Evolutionary conservation across 2,888 invertebrate species (phyloP).

Genomic region (Xanthia icteritia): DNA sequence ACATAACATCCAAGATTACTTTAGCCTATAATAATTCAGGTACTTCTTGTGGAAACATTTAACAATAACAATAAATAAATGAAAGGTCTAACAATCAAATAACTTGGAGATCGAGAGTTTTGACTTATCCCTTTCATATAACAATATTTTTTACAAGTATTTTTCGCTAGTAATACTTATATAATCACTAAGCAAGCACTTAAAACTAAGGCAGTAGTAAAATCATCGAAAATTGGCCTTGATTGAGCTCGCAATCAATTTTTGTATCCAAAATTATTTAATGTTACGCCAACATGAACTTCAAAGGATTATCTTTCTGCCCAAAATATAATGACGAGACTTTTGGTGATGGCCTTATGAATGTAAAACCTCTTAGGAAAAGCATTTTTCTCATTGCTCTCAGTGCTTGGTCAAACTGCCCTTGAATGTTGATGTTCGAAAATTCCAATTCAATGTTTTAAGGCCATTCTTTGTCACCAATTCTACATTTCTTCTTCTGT

Average conservation of each 20-base stretch:
- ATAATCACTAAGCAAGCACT: conserved; percentile 36
- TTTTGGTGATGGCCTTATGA: not conserved
- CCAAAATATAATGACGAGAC: conserved; percentile 9
- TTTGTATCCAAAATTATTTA: conserved; percentile 22
- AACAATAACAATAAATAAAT: conserved; percentile 66
- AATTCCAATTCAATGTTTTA: not conserved
- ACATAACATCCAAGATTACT: conserved; percentile 32
- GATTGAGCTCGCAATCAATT: conserved; percentile 25
- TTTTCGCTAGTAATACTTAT: conserved; percentile 15
- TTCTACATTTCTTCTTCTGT: not conserved
- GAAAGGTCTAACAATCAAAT: conserved; percentile 53
- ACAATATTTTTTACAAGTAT: conserved; percentile 18
- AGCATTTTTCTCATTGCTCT: not conserved
- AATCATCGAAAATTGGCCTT: conserved; percentile 41
- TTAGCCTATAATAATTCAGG: conserved; percentile 62
- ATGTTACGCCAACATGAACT: conserved; percentile 24
- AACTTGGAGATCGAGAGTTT: conserved; percentile 61
- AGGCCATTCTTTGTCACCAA: not conserved
- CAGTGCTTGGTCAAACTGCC: not conserved
- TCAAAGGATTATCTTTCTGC: conserved; percentile 25
- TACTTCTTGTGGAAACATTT: conserved; percentile 59
- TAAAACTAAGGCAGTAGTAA: conserved; percentile 25
- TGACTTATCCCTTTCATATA: conserved; percentile 51
- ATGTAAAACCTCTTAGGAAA: not conserved
- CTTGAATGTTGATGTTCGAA: not conserved